Percentiles rank a stretch among this genome's conserved stretches.
phyloP scores from a whole-genome alignment of 2,888 invertebrate species.

The Folsomia manolachei region DNA sequence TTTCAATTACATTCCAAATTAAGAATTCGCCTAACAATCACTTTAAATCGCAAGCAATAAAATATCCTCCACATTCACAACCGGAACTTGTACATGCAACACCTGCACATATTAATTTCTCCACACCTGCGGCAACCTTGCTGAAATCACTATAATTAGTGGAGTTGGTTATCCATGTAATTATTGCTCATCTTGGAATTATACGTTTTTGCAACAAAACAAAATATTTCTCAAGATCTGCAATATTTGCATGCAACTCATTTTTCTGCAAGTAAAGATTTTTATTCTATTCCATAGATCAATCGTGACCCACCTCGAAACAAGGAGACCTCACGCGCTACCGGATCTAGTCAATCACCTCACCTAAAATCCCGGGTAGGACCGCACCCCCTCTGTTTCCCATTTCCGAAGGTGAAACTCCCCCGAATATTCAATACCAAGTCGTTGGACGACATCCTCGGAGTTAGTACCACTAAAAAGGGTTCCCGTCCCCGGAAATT shows the following conservation, averaged over 20 bases:
- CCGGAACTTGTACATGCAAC: neutral
- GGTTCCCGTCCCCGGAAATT: neutral
- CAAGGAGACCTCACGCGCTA: no score
- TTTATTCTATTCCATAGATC: no score
- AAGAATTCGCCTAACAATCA: no score
- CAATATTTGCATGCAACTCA: no score
- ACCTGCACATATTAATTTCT: neutral
- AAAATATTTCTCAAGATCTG: no score
- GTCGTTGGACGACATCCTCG: constrained; percentile 49
- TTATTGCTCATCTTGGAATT: neutral
- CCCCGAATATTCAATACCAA: constrained; percentile 48
- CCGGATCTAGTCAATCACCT: no score
- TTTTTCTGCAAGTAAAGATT: no score
- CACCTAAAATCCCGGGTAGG: neutral
- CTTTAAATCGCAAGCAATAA: no score
- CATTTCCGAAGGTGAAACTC: constrained; percentile 37
- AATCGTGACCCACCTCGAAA: no score
- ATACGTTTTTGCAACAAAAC: neutral
- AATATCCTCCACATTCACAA: neutral
- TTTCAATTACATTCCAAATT: no score
- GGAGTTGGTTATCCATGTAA: neutral
- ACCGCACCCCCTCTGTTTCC: neutral
- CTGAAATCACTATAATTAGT: neutral
- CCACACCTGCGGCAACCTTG: neutral
- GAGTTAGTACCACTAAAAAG: constrained; percentile 23